Evolutionary conservation across 2,888 invertebrate genomes (phyloP).

Genomic region (Caenorhabditis doughertyi): DNA sequence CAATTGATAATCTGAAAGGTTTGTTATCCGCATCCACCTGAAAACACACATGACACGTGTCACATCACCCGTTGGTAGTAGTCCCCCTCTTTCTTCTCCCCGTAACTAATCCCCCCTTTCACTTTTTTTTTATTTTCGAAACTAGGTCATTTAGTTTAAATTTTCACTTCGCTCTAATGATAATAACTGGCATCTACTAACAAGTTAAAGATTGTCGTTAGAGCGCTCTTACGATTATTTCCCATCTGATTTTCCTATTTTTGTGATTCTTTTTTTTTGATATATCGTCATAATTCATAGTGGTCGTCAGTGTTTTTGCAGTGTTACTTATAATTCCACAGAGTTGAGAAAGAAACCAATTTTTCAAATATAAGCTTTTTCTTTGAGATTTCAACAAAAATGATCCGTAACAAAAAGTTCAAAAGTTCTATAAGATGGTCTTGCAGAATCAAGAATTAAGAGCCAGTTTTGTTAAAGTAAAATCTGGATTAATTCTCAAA

Average conservation of each 20-base stretch:
- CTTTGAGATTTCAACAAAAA: no score
- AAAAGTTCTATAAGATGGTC: no score
- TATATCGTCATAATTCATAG: conserved; percentile 33
- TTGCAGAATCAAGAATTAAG: no score
- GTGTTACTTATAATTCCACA: conserved; percentile 5
- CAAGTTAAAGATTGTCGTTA: no score
- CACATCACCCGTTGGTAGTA: conserved; percentile 6
- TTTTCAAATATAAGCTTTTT: no score
- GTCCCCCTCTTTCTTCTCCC: neutral
- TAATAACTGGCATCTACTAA: neutral
- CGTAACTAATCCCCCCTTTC: neutral
- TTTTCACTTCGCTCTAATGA: neutral
- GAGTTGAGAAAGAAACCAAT: no score
- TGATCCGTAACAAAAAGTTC: no score
- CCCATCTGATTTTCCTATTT: neutral
- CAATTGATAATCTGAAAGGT: neutral
- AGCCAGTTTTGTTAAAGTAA: no score
- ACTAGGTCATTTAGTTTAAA: neutral
- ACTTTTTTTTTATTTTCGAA: no score
- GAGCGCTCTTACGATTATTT: no score
- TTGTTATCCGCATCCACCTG: conserved; percentile 48
- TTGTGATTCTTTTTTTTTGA: conserved; percentile 13
- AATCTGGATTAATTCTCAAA: no score
- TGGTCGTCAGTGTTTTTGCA: conserved; percentile 51
- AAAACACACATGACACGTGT: conserved; percentile 30